Evolutionary conservation across 2,113 vertebrate genomes (phyloP).

Genomic region (Stegastes partitus): DNA sequence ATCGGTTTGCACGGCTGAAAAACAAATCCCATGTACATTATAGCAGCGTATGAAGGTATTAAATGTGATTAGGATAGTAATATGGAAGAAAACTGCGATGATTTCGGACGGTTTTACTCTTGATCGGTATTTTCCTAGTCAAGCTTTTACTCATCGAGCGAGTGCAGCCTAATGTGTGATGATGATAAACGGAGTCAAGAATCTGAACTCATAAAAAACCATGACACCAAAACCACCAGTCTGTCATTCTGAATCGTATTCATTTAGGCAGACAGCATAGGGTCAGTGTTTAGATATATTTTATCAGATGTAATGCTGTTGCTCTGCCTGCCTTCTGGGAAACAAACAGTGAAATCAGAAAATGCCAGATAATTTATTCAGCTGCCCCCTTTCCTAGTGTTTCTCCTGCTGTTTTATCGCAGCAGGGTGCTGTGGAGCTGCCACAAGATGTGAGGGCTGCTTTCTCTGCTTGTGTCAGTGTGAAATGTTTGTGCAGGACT

Average conservation of each 20-base stretch:
- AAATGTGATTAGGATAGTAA: constrained; percentile 17
- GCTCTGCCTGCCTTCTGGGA: constrained; percentile 10
- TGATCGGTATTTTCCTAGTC: background rate
- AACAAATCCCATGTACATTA: background rate
- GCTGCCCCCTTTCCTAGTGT: constrained; percentile 39
- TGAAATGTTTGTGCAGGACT: constrained; percentile 16
- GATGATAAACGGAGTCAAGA: too few relatives aligned
- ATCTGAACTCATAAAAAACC: background rate
- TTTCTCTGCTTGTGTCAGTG: constrained; percentile 16
- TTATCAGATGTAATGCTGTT: constrained; percentile 24
- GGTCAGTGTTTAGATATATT: constrained; percentile 11
- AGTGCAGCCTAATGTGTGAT: background rate
- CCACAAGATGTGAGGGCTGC: constrained; percentile 26
- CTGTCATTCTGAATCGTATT: background rate
- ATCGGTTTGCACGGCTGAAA: constrained; percentile 10
- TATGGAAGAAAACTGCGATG: background rate
- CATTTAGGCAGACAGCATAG: constrained; percentile 13
- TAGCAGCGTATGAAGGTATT: background rate
- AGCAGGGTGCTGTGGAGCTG: constrained; percentile 19
- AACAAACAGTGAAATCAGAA: constrained; percentile 42
- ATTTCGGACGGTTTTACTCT: too few relatives aligned
- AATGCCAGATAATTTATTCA: constrained; percentile 72
- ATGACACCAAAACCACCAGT: background rate
- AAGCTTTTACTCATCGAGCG: background rate
- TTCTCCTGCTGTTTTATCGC: constrained; percentile 61